Percentiles rank a stretch among this genome's conserved stretches.
Conservation (phyloP, 2,888 invertebrate species). For the Cosmia trapezina region DNA sequence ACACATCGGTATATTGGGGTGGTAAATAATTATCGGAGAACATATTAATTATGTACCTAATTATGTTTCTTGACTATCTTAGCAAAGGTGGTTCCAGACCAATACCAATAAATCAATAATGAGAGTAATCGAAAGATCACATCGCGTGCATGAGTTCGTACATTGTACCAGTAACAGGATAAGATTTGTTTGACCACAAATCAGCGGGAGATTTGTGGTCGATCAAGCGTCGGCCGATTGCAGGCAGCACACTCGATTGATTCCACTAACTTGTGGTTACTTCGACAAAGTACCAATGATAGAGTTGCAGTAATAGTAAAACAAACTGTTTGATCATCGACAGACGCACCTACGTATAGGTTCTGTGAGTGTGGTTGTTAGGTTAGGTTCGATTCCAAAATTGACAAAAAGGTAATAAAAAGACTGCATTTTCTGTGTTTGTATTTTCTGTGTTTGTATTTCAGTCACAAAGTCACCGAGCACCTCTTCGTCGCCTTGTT, state of each 20-base stretch:
- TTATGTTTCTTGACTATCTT: too few relatives aligned
- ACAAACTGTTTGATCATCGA: conserved; percentile 1
- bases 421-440: not conserved
- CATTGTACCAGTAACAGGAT: not conserved
- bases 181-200: conserved; percentile 33
- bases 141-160: not conserved
- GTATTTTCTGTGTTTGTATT: too few relatives aligned
- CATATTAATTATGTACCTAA: too few relatives aligned
- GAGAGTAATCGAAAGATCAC: not conserved
- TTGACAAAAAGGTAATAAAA: not conserved
- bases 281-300: not conserved
- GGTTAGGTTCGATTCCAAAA: not conserved
- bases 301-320: not conserved
- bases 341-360: not conserved
- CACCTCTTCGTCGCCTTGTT: too few relatives aligned
- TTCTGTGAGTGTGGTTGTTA: not conserved
- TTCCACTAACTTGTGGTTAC: conserved; percentile 32
- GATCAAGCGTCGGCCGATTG: conserved; percentile 15
- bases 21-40: too few relatives aligned
- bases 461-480: too few relatives aligned
- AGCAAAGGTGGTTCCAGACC: not conserved
- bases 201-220: conserved; percentile 7
- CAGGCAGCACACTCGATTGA: conserved; percentile 14
- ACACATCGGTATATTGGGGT: too few relatives aligned
- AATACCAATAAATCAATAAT: not conserved